Evolutionary conservation across 2,888 invertebrate genomes (phyloP).

Genomic region (Erebia palarica): DNA sequence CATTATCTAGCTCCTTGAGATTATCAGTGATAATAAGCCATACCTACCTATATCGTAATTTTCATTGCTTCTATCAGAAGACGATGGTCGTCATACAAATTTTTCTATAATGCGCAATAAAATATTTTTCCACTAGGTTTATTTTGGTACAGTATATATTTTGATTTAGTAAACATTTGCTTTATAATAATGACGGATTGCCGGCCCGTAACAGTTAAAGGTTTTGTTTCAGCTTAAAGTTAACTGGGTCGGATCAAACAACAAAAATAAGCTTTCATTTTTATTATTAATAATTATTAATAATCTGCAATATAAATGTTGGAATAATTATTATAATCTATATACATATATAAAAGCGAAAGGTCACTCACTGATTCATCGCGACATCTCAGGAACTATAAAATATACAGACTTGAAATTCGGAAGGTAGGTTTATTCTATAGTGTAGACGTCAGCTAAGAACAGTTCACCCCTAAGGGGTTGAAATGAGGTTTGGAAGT

Average conservation of each 20-base stretch:
- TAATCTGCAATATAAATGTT: background rate
- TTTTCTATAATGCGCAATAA: background rate
- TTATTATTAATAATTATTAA: background rate
- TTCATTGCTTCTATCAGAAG: slow-evolving; percentile 36
- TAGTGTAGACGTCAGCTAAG: too few relatives aligned
- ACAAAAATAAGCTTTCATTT: background rate
- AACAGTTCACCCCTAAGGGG: too few relatives aligned
- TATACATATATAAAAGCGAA: slow-evolving; percentile 13
- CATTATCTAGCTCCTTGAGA: slow-evolving; percentile 58
- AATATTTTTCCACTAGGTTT: background rate
- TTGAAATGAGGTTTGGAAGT: too few relatives aligned
- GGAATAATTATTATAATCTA: background rate
- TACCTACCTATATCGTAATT: slow-evolving; percentile 35
- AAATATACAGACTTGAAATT: too few relatives aligned
- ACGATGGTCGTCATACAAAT: slow-evolving; percentile 20
- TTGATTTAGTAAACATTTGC: background rate
- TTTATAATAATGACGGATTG: background rate
- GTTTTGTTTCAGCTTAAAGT: too few relatives aligned
- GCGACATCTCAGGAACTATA: too few relatives aligned
- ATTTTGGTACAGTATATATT: background rate
- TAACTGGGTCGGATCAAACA: background rate
- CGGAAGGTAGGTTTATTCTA: too few relatives aligned
- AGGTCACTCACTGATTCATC: too few relatives aligned
- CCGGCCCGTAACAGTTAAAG: background rate
- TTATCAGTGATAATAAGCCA: slow-evolving; percentile 57